Conservation (phyloP, 2,113 vertebrate species). For the Isurus oxyrinchus region DNA sequence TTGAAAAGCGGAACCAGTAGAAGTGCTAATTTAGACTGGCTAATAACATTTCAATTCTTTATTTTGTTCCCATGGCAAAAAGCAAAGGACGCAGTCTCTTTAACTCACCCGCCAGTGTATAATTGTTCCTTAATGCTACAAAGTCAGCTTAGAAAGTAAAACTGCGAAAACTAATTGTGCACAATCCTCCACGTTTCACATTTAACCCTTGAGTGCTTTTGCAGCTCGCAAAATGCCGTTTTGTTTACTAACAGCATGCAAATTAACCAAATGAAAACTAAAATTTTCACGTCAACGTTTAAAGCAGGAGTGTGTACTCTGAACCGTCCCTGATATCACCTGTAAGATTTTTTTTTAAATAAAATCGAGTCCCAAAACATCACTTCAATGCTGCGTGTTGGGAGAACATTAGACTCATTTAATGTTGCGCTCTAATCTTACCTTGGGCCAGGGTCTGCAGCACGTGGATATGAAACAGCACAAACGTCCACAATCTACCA, state of each 20-base stretch:
- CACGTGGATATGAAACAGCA: slow-evolving; percentile 70
- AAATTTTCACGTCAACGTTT: not conserved
- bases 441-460: slow-evolving; percentile 71
- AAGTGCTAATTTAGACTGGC: not conserved
- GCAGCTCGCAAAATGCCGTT: not conserved
- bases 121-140: slow-evolving; percentile 1
- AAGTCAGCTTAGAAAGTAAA: slow-evolving; percentile 23
- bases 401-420: too few relatives aligned
- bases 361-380: not conserved
- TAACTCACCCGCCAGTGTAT: not conserved
- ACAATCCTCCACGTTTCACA: not conserved
- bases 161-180: not conserved
- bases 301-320: not conserved
- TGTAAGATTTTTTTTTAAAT: not conserved
- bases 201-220: not conserved
- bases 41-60: not conserved
- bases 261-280: not conserved
- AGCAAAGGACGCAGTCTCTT: not conserved
- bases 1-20: not conserved
- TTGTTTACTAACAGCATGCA: not conserved
- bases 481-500: slow-evolving; percentile 68
- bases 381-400: not conserved
- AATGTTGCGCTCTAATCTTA: slow-evolving; percentile 49
- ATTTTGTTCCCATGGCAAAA: not conserved
- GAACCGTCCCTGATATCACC: not conserved